Evolutionary conservation across 2,113 vertebrate genomes (phyloP), one percentile per base, ranked within the genome.

Genomic region (Trichechus manatus): DNA sequence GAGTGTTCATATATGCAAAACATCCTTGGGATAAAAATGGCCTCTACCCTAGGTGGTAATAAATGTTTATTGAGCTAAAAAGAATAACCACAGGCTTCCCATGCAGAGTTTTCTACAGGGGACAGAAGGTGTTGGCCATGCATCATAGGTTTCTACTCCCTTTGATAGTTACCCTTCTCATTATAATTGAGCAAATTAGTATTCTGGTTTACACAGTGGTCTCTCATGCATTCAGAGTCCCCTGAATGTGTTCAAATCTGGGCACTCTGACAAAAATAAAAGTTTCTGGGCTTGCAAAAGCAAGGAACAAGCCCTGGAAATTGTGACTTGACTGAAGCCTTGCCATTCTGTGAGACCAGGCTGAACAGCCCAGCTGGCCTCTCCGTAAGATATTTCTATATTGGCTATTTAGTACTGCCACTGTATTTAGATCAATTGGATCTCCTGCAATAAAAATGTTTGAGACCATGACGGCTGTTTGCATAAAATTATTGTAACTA

Each of bases 401-500:
- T 59, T 56, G 61, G 63, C 68, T 66, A n/a, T 89, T 94, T 92
- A 93, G 87, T 92, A 92, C 4, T 77, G 79, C 5, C 53, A 56
- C 80, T 94, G 82, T 89, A 59, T 96, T 97, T 94, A 96, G 87
- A 85, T 93, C 89, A 92, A 33, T 90, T 39, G 94, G 77, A 92
- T 83, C 59, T 87, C 80, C 90, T 92, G 39, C 61, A 79, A 77
- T 87, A 93, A 90, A 93, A 93, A 63, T 81, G 61, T 94, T 59
- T 59, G 53, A 95, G 85, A 92, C 42, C 29, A 87, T 29, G 47
- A 81, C 36, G 17, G 23, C 33, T 33, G 3, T 93, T 92, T 90
- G 39, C 59, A 64, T 96, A 95, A 97, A 42, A 87, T 70, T 94
- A 15, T 86, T 95, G 53, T 82, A 92, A 93, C 97, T 80, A 50